These are phyloP conservation scores for Protobothrops flavoviridis DNA, from an alignment of 2,113 vertebrate genomes.

Conservation along the genomic window DNA sequence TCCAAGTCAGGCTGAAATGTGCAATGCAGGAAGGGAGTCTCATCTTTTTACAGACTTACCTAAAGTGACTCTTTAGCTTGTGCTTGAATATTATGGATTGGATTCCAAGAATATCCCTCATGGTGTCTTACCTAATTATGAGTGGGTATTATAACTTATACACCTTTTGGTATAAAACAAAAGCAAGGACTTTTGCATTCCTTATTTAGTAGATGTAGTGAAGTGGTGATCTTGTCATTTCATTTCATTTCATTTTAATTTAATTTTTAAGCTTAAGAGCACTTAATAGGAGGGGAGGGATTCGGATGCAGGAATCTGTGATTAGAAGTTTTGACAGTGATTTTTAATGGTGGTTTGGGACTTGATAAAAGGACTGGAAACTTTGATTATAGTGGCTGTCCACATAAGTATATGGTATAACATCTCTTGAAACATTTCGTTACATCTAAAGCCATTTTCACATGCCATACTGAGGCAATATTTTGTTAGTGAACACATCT, in stretches of 20 bases:
- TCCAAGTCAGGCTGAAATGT: neutral
- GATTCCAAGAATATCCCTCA: neutral
- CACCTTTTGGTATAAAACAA: neutral
- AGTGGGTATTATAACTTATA: neutral
- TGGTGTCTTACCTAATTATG: neutral
- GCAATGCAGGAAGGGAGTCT: neutral
- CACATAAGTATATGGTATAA: neutral
- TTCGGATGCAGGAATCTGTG: conserved; percentile 2
- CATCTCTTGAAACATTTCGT: neutral
- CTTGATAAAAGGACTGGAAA: neutral
- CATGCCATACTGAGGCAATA: neutral
- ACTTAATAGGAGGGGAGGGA: neutral
- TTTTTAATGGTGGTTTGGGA: neutral
- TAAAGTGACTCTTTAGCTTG: neutral
- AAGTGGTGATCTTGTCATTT: too few species aligned
- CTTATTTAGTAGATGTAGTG: too few species aligned
- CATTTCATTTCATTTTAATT: neutral
- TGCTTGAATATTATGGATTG: neutral
- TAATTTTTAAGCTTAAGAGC: neutral
- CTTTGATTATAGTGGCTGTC: neutral
- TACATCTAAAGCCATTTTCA: neutral
- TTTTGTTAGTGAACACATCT: neutral
- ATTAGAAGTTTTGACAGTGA: neutral
- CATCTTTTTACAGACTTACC: neutral
- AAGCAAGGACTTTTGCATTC: neutral